Conservation (phyloP, 2,113 vertebrate genomes). For the Protobothrops mucrosquamatus region DNA sequence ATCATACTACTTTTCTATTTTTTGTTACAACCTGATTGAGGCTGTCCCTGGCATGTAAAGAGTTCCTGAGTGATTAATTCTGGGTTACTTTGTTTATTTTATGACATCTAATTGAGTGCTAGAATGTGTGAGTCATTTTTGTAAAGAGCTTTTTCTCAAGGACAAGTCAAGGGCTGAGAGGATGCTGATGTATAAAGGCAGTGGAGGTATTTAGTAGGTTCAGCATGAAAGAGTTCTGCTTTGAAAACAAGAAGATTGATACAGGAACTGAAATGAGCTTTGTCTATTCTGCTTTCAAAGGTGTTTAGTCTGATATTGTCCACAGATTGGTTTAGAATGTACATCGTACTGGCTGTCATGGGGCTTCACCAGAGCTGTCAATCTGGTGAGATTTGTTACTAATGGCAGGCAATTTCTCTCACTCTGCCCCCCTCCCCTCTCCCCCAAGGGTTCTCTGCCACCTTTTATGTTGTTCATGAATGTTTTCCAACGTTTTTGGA, state of each 20-base stretch:
- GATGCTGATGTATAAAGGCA: background rate
- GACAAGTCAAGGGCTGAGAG: slow-evolving; percentile 56
- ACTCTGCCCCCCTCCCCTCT: background rate
- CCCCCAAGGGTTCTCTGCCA: background rate
- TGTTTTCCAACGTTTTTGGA: background rate
- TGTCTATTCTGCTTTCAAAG: background rate
- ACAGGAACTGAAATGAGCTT: background rate
- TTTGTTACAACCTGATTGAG: slow-evolving; percentile 7
- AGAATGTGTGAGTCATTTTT: slow-evolving; percentile 49
- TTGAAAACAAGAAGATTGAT: background rate
- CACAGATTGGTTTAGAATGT: background rate
- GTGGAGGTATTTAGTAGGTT: slow-evolving; percentile 12
- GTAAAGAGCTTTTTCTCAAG: slow-evolving; percentile 57
- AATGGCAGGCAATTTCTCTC: background rate
- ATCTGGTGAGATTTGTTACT: background rate
- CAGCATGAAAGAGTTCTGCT: background rate
- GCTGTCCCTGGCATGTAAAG: background rate
- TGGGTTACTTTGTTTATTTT: slow-evolving; percentile 12
- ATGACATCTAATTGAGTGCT: slow-evolving; percentile 16
- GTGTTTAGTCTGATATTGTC: background rate
- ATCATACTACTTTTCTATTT: background rate
- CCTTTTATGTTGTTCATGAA: background rate
- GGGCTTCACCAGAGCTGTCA: background rate
- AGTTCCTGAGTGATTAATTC: slow-evolving; percentile 3
- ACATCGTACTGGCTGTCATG: background rate